Conservation (phyloP, 2,888 invertebrate species). For the Leucophora obtusa region DNA sequence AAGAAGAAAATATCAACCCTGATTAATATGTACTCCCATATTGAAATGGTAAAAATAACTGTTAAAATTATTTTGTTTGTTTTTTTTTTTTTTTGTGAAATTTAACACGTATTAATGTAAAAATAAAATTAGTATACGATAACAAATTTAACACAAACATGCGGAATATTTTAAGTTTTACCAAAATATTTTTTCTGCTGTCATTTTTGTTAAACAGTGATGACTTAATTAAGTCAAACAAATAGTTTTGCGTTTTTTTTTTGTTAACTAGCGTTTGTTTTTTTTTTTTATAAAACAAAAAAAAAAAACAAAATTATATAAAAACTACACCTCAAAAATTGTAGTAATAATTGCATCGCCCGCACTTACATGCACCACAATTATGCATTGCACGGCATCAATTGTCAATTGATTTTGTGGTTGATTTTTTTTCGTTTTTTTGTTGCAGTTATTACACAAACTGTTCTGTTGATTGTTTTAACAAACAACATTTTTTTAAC, state of each 20-base stretch:
- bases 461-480: conserved; percentile 58
- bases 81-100: conserved; percentile 20
- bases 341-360: conserved; percentile 53
- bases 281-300: conserved; percentile 10
- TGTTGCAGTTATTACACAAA: conserved; percentile 37
- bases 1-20: conserved; percentile 19
- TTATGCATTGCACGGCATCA: conserved; percentile 65
- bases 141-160: conserved; percentile 10
- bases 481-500: conserved; percentile 59
- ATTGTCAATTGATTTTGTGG: conserved; percentile 76
- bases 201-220: not conserved
- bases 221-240: conserved; percentile 40
- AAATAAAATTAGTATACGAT: conserved; percentile 41
- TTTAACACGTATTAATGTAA: conserved; percentile 52
- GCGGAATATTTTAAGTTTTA: not conserved
- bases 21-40: conserved; percentile 23
- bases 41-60: not conserved
- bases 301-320: conserved; percentile 5
- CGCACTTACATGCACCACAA: conserved; percentile 40
- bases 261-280: not conserved
- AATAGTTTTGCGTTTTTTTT: conserved; percentile 4
- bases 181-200: not conserved
- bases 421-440: conserved; percentile 68
- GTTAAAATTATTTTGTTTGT: conserved; percentile 1
- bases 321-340: conserved; percentile 29